Base-by-base conservation (phyloP, 2,888 invertebrate species). In the Ornithoptera alexandrae region DNA sequence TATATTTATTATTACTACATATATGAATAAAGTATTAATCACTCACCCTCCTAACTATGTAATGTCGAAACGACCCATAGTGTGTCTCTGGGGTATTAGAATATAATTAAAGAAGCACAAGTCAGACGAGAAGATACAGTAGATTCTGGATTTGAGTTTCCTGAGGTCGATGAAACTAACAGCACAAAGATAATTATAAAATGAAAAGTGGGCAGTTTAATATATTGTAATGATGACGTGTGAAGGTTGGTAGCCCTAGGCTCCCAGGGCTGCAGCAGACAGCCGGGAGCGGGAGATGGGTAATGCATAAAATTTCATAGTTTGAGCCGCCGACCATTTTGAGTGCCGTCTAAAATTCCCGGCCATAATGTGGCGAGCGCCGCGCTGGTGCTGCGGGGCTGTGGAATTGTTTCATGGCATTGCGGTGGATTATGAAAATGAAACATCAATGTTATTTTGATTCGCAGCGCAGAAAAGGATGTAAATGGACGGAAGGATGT, bases 241-340 rank as follows among this genome's bases (percentile, higher is more conserved):
- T 22, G 20, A 58, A 65, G 24, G 57, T 59, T 22, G 69, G 7
- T 36, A 63, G 18, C 63, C 59, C 56, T 50, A 57, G 18, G 10
- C 59, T 62, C 68, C 71, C 59, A 46, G 69, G 30, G 36, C 67
- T 73, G 72, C 73, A 68, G 20, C 71, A 71, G 75, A 73, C 74
- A 72, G 71, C 72, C 66, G 70, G 68, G 70, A 67, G 68, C 68
- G 64, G 65, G 71, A 69, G 75, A 75, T 72, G 73, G 76, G 74
- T 79, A 79, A 80, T 79, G 80, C 80, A 80, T 79, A 79, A 77
- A 78, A 79, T 80, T 79, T 78, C 73, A 72, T 74, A 68, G 67
- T 67, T 66, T 62, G 56, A 62, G 69, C 69, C 68, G 61, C 72
- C 73, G 72, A 74, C 67, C 70, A 71, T 74, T 74, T 76, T 75